Percentiles rank a stretch among this genome's conserved stretches.
Conservation (phyloP, 37 sponge, comb jelly and placozoan genomes). For the Dysidea cf. avara region DNA sequence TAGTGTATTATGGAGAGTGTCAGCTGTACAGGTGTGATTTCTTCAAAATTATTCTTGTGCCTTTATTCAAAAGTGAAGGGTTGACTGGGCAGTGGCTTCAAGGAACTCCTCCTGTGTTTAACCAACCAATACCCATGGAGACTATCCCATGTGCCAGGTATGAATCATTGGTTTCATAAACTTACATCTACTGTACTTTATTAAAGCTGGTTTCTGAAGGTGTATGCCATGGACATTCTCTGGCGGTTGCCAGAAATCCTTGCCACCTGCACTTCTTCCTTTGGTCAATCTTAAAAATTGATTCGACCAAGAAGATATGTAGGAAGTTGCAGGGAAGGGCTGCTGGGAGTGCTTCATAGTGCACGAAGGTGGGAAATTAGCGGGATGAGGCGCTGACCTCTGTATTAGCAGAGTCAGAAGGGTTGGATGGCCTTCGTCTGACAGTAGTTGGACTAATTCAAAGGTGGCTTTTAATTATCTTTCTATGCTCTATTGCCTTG, state of each 20-base stretch:
- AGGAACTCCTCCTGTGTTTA: no score
- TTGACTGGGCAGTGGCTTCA: no score
- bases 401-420: slow-evolving; percentile 32
- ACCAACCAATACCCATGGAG: no score
- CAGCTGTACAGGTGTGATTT: no score
- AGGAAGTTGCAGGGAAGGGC: slow-evolving; percentile 52
- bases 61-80: no score
- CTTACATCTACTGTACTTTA: no score
- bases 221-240: slow-evolving; percentile 26
- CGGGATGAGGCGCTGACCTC: slow-evolving; percentile 49
- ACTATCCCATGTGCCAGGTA: no score
- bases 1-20: no score
- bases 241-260: slow-evolving; percentile 24
- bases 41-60: no score
- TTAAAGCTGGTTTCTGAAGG: slow-evolving; percentile 23
- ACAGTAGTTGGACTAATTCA: slow-evolving; percentile 35
- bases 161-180: no score
- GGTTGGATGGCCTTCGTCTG: not conserved
- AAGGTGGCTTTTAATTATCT: no score
- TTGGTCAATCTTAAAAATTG: slow-evolving; percentile 40
- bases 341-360: slow-evolving; percentile 30
- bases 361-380: slow-evolving; percentile 60
- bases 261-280: slow-evolving; percentile 26
- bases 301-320: slow-evolving; percentile 51
- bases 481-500: no score